Conservation (phyloP, 2,888 invertebrate genomes). For the Hydrotaea cyrtoneurina region DNA sequence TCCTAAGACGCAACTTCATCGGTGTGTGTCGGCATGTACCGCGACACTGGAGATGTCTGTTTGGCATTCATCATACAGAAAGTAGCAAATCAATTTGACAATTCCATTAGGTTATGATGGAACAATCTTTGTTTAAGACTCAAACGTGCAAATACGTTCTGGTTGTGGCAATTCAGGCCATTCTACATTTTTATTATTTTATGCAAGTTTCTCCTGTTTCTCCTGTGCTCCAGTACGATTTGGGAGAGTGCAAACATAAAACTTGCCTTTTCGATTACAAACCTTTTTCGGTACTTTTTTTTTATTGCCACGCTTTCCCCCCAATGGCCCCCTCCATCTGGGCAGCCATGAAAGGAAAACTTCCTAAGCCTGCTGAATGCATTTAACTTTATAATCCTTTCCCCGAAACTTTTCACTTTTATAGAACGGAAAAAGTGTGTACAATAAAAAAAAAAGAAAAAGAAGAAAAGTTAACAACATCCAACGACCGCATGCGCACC, state of each 20-base stretch:
- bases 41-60: neutral
- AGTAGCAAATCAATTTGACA: constrained; percentile 48
- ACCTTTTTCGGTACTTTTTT: constrained; percentile 34
- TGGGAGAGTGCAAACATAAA: constrained; percentile 32
- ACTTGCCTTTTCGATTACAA: constrained; percentile 36
- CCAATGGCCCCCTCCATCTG: neutral
- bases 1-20: neutral
- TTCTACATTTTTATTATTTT: constrained; percentile 38
- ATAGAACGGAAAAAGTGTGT: constrained; percentile 28
- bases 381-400: constrained; percentile 68
- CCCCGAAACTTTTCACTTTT: constrained; percentile 61
- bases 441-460: constrained; percentile 44
- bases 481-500: constrained; percentile 65
- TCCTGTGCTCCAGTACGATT: neutral
- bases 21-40: neutral
- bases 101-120: constrained; percentile 30
- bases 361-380: constrained; percentile 64
- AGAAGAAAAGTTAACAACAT: constrained; percentile 58
- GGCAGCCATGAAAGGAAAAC: constrained; percentile 36
- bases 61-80: neutral
- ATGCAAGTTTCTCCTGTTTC: constrained; percentile 14
- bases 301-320: constrained; percentile 43
- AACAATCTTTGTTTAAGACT: constrained; percentile 18
- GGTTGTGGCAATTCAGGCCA: neutral
- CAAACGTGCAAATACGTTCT: neutral